Conservation (phyloP, 2,797 vertebrate genomes). For the Pygocentrus nattereri region DNA sequence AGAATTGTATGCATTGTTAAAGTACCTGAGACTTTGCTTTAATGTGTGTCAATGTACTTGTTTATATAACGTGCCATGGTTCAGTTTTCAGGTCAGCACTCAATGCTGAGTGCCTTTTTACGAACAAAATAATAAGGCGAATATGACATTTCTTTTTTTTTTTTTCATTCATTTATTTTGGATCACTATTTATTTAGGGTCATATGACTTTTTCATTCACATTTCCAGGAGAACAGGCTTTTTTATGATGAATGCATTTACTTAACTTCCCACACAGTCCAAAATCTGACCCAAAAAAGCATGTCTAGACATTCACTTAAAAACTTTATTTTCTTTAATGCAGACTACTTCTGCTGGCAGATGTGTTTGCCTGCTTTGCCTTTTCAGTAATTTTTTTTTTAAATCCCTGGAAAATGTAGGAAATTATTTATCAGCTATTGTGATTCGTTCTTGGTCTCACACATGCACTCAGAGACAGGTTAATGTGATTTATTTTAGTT, state of each 20-base stretch:
- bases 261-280: slow-evolving; percentile 1
- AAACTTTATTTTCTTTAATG: slow-evolving; percentile 48
- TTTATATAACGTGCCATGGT: neutral
- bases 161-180: neutral
- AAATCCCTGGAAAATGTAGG: slow-evolving; percentile 25
- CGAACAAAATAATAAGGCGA: neutral
- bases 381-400: slow-evolving; percentile 27
- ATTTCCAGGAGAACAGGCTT: neutral
- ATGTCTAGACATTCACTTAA: slow-evolving; percentile 46
- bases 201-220: neutral
- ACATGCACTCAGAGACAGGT: neutral
- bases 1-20: neutral
- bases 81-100: neutral
- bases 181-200: neutral
- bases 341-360: slow-evolving; percentile 32
- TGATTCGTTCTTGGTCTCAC: neutral
- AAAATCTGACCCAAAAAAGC: slow-evolving; percentile 39
- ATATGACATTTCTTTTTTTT: no score
- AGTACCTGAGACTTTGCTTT: neutral
- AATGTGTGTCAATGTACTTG: neutral
- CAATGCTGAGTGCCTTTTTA: neutral
- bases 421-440: slow-evolving; percentile 33
- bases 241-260: slow-evolving; percentile 21
- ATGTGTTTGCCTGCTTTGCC: slow-evolving; percentile 14
- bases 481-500: neutral